phyloP scores from a whole-genome alignment of 1,140 invertebrate species.

The Camponotus floridanus region DNA sequence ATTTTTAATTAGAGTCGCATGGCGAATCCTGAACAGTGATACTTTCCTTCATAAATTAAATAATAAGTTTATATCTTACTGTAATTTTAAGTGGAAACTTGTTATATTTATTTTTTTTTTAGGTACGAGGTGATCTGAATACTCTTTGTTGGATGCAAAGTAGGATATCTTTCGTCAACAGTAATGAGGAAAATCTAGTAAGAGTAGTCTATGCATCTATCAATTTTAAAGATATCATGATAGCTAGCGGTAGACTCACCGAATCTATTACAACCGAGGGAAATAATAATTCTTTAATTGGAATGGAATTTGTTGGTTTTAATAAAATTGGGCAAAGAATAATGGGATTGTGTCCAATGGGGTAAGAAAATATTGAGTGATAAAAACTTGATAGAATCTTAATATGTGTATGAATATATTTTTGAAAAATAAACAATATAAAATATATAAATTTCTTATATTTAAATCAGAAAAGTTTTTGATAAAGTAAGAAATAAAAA shows the following conservation, averaged over 20 bases:
- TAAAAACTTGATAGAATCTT: too few relatives aligned
- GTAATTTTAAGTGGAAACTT: not conserved
- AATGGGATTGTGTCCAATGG: conserved; percentile 89
- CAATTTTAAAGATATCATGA: conserved; percentile 93
- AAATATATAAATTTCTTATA: too few relatives aligned
- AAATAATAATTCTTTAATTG: conserved; percentile 89
- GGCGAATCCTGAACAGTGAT: too few relatives aligned
- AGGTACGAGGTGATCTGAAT: conserved; percentile 92
- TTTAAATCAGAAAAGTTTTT: too few relatives aligned
- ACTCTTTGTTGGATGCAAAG: conserved; percentile 94
- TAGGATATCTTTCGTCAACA: too few relatives aligned
- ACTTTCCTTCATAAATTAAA: not conserved
- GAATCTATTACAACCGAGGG: conserved; percentile 88
- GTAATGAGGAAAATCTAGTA: too few relatives aligned
- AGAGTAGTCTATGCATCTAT: conserved; percentile 89
- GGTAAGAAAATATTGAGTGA: too few relatives aligned
- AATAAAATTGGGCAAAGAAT: conserved; percentile 87
- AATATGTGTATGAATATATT: too few relatives aligned
- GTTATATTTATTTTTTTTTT: not conserved
- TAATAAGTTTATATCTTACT: not conserved
- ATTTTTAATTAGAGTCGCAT: too few relatives aligned
- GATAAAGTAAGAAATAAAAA: too few relatives aligned
- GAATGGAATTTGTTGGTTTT: conserved; percentile 91
- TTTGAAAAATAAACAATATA: too few relatives aligned
- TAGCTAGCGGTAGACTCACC: conserved; percentile 91